A percentile compares a stretch with the other conserved stretches of the same genome.
Conservation (phyloP, 2,888 invertebrate species). For the Eustalomyia histrio region DNA sequence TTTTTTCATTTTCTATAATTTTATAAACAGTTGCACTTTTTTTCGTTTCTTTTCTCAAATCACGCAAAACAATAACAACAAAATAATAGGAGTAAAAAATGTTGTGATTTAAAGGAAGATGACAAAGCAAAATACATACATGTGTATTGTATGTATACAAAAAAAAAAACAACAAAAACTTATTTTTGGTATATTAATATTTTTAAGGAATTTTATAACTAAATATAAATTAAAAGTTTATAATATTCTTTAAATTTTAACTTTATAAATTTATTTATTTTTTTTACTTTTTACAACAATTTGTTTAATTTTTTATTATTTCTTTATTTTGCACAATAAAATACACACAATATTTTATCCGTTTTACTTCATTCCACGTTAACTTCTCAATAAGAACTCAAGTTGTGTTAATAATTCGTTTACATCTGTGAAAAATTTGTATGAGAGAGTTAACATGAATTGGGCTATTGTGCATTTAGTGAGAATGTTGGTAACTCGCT, state of each 20-base stretch:
- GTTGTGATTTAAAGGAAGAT: conserved; percentile 42
- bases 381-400: conserved; percentile 49
- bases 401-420: conserved; percentile 26
- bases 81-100: conserved; percentile 32
- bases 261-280: neutral
- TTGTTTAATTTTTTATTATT: neutral
- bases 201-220: neutral
- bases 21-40: conserved; percentile 41
- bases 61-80: conserved; percentile 25
- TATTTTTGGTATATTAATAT: neutral
- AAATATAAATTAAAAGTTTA: neutral
- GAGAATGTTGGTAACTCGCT: conserved; percentile 21
- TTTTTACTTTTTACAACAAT: neutral
- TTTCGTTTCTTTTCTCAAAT: conserved; percentile 32
- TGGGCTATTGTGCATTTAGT: neutral
- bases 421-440: neutral
- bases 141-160: conserved; percentile 2
- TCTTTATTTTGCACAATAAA: neutral
- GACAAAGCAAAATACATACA: conserved; percentile 50
- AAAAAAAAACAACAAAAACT: neutral
- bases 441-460: conserved; percentile 1
- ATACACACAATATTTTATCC: conserved; percentile 2
- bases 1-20: conserved; percentile 23
- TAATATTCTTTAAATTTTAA: neutral
- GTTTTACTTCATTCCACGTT: conserved; percentile 23